These are phyloP conservation scores for Hypothenemus hampei DNA, from an alignment of 1,140 invertebrate species.

Conservation along the genomic window DNA sequence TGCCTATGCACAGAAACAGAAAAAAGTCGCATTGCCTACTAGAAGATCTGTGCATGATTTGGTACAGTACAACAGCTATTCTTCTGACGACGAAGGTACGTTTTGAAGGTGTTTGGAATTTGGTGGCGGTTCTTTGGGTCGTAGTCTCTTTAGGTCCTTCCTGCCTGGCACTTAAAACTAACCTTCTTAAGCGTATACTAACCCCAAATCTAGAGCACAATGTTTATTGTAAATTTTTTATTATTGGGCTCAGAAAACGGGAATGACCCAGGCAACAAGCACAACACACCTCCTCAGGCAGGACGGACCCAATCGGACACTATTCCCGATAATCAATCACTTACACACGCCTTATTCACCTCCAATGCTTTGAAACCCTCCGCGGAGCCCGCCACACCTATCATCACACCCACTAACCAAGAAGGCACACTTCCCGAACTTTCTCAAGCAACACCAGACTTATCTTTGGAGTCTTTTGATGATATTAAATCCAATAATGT, in stretches of 20 bases:
- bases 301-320: slow-evolving; percentile 45
- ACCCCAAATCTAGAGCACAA: slow-evolving; percentile 36
- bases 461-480: slow-evolving; percentile 23
- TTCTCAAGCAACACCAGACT: slow-evolving; percentile 10
- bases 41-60: slow-evolving; percentile 28
- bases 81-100: slow-evolving; percentile 81
- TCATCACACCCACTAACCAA: slow-evolving; percentile 3
- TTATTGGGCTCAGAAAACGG: slow-evolving; percentile 44
- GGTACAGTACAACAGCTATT: slow-evolving; percentile 70
- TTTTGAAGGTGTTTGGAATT: neutral
- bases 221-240: slow-evolving; percentile 42
- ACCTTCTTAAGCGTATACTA: slow-evolving; percentile 34
- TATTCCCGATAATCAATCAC: slow-evolving; percentile 39
- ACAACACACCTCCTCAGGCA: slow-evolving; percentile 47
- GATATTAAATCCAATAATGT: slow-evolving; percentile 39
- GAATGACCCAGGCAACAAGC: slow-evolving; percentile 42
- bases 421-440: slow-evolving; percentile 1
- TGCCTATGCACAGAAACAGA: slow-evolving; percentile 43
- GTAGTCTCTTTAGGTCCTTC: slow-evolving; percentile 45
- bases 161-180: slow-evolving; percentile 41
- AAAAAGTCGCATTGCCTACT: slow-evolving; percentile 29
- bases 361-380: slow-evolving; percentile 33
- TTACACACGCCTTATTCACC: slow-evolving; percentile 39
- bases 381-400: slow-evolving; percentile 25
- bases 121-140: slow-evolving; percentile 33